These are phyloP conservation scores for Verasper variegatus DNA, from an alignment of 2,113 vertebrate species.

Conservation along the genomic window DNA sequence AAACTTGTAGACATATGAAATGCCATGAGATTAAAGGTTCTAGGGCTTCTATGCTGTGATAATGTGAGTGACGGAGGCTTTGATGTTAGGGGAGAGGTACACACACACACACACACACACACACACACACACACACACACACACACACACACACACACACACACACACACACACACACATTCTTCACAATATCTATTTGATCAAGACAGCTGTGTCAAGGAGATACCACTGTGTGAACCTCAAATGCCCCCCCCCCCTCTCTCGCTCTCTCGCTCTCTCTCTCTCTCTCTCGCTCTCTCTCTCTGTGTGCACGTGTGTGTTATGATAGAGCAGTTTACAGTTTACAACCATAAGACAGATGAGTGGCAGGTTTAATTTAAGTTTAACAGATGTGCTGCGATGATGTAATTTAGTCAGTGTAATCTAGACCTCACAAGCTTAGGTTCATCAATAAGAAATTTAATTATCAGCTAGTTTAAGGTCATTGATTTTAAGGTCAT, in stretches of 20 bases:
- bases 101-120: constrained; percentile 15
- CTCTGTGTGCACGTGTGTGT: constrained; percentile 3
- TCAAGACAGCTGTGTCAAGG: constrained; percentile 66
- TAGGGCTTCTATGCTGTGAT: background rate
- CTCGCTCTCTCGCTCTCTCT: no score
- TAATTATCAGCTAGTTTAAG: background rate
- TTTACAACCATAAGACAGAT: background rate
- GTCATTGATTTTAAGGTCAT: background rate
- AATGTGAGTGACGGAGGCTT: constrained; percentile 17
- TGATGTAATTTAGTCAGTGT: background rate
- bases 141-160: constrained; percentile 19
- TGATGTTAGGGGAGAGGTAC: constrained; percentile 39
- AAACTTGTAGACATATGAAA: background rate
- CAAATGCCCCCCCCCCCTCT: constrained; percentile 19
- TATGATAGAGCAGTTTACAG: background rate
- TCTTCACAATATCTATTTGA: constrained; percentile 51
- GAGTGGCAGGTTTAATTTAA: background rate
- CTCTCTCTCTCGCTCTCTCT: no score
- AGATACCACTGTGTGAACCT: constrained; percentile 46
- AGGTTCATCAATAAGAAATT: background rate
- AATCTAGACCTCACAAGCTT: background rate
- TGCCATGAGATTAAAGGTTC: constrained; percentile 16
- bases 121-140: constrained; percentile 21
- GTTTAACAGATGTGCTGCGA: background rate
- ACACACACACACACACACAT: constrained; percentile 23